Evolutionary conservation across 1,140 invertebrate species (phyloP).

Genomic region (Antheraea pernyi): DNA sequence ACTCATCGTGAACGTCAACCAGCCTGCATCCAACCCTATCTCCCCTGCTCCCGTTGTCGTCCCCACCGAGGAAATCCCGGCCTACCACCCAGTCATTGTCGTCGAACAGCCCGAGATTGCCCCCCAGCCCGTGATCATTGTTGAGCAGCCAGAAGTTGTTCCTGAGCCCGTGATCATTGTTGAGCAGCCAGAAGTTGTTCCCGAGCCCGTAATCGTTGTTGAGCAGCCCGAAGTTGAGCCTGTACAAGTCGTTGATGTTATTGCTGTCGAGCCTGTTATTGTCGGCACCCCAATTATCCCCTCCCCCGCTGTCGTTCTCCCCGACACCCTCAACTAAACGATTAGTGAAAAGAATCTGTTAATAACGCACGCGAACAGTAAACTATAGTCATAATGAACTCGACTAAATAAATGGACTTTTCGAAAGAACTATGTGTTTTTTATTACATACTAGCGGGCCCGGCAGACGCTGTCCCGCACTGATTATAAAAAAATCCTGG

Average conservation of each 20-base stretch:
- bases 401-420: too few species aligned
- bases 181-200: conserved; percentile 8
- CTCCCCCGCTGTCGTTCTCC: not conserved
- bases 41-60: conserved; percentile 11
- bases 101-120: conserved; percentile 15
- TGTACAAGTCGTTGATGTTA: too few species aligned
- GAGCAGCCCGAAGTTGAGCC: conserved; percentile 13
- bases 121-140: conserved; percentile 14
- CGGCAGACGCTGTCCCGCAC: too few species aligned
- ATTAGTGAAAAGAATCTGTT: not conserved
- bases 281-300: conserved; percentile 9
- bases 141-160: conserved; percentile 8
- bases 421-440: too few species aligned
- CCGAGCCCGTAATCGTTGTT: conserved; percentile 21
- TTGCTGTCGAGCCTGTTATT: not conserved
- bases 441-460: too few species aligned
- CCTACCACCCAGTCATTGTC: conserved; percentile 18
- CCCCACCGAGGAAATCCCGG: conserved; percentile 1
- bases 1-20: conserved; percentile 24
- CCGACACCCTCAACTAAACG: conserved; percentile 11
- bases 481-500: too few species aligned
- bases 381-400: too few species aligned
- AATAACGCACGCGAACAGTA: too few species aligned
- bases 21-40: not conserved
- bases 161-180: conserved; percentile 17